Evolutionary conservation across 2,797 vertebrate genomes (phyloP).

Genomic region (Notamacropus eugenii): DNA sequence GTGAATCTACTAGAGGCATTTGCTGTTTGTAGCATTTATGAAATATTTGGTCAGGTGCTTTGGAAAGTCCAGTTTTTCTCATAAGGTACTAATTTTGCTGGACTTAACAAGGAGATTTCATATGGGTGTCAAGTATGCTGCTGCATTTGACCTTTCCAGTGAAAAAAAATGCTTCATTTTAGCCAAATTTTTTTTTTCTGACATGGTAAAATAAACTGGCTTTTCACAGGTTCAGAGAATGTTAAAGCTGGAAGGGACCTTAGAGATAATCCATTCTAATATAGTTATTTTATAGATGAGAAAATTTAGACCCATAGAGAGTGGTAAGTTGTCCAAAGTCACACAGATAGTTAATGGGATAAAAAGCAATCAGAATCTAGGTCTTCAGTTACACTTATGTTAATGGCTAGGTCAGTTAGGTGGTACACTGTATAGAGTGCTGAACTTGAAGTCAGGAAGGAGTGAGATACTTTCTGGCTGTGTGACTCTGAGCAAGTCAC

Average conservation of each 20-base stretch:
- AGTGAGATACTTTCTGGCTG: not conserved
- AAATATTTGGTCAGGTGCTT: conserved; percentile 87
- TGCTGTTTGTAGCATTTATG: conserved; percentile 81
- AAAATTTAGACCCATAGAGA: not conserved
- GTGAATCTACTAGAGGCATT: conserved; percentile 82
- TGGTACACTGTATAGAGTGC: not conserved
- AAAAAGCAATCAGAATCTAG: not conserved
- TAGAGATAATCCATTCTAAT: not conserved
- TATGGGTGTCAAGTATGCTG: conserved; percentile 55
- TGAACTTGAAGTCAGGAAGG: not conserved
- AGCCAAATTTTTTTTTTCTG: not conserved
- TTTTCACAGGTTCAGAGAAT: not conserved
- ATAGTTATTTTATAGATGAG: not conserved
- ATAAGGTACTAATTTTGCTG: conserved; percentile 73
- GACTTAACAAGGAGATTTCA: conserved; percentile 80
- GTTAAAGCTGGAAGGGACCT: not conserved
- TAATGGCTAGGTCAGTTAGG: not conserved
- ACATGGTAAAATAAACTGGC: not conserved
- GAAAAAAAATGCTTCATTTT: conserved; percentile 39
- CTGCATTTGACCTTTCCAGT: conserved; percentile 70
- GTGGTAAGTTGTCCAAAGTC: not conserved
- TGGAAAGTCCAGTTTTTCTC: conserved; percentile 77
- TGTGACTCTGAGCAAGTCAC: not conserved
- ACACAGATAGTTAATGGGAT: not conserved
- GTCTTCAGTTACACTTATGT: not conserved